Conservation (phyloP, 2,113 vertebrate genomes). For the Colaptes auratus region DNA sequence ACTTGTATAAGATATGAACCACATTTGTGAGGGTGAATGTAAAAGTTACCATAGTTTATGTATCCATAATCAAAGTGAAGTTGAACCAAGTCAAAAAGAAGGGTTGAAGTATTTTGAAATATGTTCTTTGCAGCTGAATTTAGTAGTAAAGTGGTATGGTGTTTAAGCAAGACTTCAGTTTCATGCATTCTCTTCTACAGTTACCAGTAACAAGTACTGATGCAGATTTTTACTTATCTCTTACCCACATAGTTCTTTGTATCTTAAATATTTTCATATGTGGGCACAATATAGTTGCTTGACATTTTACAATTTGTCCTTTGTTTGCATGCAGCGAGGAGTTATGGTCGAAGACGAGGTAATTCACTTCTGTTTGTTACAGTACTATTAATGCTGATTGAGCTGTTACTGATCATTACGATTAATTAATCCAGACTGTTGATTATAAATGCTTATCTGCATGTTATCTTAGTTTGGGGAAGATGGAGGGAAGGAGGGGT, state of each 20-base stretch:
- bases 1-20: not conserved
- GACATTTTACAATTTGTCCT: constrained; percentile 85
- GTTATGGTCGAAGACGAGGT: constrained; percentile 99
- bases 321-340: constrained; percentile 98
- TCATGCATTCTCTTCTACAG: not conserved
- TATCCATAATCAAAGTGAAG: not conserved
- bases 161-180: not conserved
- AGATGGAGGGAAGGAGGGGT: constrained; percentile 3
- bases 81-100: not conserved
- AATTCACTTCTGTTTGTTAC: constrained; percentile 84
- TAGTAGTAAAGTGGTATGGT: not conserved
- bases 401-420: constrained; percentile 64
- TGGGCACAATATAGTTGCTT: constrained; percentile 71
- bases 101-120: not conserved
- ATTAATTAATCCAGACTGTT: constrained; percentile 67
- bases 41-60: not conserved
- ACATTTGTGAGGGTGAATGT: not conserved
- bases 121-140: not conserved
- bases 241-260: constrained; percentile 67
- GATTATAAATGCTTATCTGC: constrained; percentile 18
- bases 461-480: constrained; percentile 46
- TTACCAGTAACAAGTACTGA: not conserved
- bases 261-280: constrained; percentile 59
- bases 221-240: not conserved
- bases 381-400: constrained; percentile 74